Conservation (phyloP, 2,888 invertebrate genomes). For the Stegana nigrithorax region DNA sequence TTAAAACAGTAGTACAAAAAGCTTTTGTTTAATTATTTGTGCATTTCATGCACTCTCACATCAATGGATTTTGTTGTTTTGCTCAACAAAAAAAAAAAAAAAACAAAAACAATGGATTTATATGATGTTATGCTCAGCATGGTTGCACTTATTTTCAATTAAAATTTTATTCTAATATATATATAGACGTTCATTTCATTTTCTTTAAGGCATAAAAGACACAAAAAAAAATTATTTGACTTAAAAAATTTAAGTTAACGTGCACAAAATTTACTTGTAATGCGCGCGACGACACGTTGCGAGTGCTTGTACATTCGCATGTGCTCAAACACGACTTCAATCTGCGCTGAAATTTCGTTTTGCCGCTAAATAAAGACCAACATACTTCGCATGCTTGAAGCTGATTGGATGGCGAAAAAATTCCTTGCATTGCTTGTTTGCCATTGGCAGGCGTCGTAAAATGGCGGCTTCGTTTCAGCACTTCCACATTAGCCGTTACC, state of each 20-base stretch:
- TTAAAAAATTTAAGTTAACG: no score
- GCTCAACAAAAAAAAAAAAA: no score
- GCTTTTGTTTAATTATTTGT: not conserved
- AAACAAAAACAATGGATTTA: no score
- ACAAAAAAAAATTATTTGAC: no score
- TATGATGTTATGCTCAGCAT: no score
- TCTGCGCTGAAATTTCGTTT: not conserved
- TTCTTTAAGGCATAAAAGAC: no score
- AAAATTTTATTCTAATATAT: no score
- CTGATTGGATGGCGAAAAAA: constrained; percentile 2
- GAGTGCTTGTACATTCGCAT: not conserved
- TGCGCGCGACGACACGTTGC: constrained; percentile 3
- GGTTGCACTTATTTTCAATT: no score
- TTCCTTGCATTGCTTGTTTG: constrained; percentile 1
- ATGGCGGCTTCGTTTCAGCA: constrained; percentile 6
- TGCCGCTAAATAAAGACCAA: not conserved
- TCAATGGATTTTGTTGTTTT: no score
- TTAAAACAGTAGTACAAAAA: not conserved
- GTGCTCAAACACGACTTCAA: not conserved
- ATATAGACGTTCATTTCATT: no score
- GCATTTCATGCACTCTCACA: constrained; percentile 4
- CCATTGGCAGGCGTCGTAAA: not conserved
- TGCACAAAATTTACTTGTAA: no score
- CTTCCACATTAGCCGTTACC: no score
- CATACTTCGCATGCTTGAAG: not conserved